A percentile compares a stretch with the other conserved stretches of the same genome.
Conservation (phyloP, 2,113 vertebrate genomes). For the Dascyllus trimaculatus region DNA sequence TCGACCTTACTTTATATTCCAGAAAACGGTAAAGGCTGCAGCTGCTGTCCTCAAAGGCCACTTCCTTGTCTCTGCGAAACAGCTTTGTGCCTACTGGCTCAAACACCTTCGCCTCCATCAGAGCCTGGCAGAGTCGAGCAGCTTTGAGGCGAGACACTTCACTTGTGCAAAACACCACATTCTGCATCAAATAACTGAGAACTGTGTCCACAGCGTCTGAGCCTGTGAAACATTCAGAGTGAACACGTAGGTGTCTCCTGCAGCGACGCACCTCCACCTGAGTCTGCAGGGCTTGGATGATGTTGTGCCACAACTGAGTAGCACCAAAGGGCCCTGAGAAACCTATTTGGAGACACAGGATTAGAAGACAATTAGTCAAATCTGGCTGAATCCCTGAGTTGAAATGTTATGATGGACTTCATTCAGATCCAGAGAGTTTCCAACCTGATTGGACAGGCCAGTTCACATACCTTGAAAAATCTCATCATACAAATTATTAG, state of each 20-base stretch:
- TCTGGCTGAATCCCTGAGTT: neutral
- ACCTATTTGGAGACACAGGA: conserved; percentile 59
- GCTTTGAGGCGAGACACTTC: conserved; percentile 89
- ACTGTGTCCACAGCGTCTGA: conserved; percentile 89
- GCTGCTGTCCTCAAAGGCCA: conserved; percentile 87
- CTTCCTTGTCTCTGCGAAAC: conserved; percentile 86
- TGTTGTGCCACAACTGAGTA: conserved; percentile 89
- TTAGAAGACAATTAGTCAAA: neutral
- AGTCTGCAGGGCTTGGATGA: conserved; percentile 86
- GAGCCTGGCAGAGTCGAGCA: conserved; percentile 87
- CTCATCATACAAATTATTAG: too few relatives aligned
- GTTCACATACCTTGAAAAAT: too few relatives aligned
- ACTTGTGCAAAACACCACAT: conserved; percentile 85
- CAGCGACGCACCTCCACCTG: conserved; percentile 88
- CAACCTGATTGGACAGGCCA: too few relatives aligned
- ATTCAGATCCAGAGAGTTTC: neutral
- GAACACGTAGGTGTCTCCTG: conserved; percentile 82
- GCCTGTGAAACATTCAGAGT: conserved; percentile 87
- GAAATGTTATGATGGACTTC: neutral
- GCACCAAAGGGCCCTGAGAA: conserved; percentile 87
- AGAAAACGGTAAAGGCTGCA: conserved; percentile 88
- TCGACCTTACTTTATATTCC: conserved; percentile 61
- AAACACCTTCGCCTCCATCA: conserved; percentile 92
- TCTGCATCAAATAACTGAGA: conserved; percentile 91
- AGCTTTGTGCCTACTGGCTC: conserved; percentile 87